A percentile compares a stretch with the other conserved stretches of the same genome.
Evolutionary conservation across 2,888 invertebrate genomes (phyloP).

Genomic region (Lasius platythorax): DNA sequence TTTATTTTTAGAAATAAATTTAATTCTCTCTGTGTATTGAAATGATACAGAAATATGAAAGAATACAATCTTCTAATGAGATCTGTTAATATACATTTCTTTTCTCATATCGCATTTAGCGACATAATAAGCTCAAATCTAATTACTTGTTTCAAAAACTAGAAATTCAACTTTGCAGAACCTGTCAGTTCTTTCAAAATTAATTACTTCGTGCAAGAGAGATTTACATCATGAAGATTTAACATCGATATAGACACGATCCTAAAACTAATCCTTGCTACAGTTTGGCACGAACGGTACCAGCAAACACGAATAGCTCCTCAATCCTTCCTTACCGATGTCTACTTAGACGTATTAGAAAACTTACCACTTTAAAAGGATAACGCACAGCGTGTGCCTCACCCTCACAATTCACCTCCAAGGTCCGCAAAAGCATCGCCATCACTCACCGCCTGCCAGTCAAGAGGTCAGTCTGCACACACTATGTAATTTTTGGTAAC

Average conservation of each 20-base stretch:
- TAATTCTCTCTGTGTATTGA: background rate
- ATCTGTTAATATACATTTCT: background rate
- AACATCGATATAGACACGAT: slow-evolving; percentile 30
- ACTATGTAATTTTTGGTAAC: slow-evolving; percentile 53
- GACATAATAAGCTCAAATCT: background rate
- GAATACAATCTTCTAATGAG: background rate
- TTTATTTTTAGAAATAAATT: slow-evolving; percentile 11
- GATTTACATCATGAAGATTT: slow-evolving; percentile 24
- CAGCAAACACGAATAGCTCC: slow-evolving; percentile 39
- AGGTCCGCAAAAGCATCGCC: slow-evolving; percentile 74
- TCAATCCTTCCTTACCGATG: slow-evolving; percentile 46
- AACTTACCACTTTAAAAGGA: slow-evolving; percentile 65
- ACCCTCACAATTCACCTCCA: slow-evolving; percentile 71
- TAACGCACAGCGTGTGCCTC: slow-evolving; percentile 74
- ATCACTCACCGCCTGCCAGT: slow-evolving; percentile 76
- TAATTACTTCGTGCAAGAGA: slow-evolving; percentile 23
- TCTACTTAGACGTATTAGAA: slow-evolving; percentile 59
- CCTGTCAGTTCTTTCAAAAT: slow-evolving; percentile 31
- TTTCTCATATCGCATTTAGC: background rate
- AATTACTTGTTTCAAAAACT: background rate
- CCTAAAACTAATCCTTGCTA: slow-evolving; percentile 39
- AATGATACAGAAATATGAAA: background rate
- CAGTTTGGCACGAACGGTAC: slow-evolving; percentile 48
- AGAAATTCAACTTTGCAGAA: slow-evolving; percentile 13
- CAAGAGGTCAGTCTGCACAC: slow-evolving; percentile 80